Percentiles rank a stretch among this genome's conserved stretches.
Conservation (phyloP, 2,113 vertebrate genomes). For the Chamaetylas fuelleborni region DNA sequence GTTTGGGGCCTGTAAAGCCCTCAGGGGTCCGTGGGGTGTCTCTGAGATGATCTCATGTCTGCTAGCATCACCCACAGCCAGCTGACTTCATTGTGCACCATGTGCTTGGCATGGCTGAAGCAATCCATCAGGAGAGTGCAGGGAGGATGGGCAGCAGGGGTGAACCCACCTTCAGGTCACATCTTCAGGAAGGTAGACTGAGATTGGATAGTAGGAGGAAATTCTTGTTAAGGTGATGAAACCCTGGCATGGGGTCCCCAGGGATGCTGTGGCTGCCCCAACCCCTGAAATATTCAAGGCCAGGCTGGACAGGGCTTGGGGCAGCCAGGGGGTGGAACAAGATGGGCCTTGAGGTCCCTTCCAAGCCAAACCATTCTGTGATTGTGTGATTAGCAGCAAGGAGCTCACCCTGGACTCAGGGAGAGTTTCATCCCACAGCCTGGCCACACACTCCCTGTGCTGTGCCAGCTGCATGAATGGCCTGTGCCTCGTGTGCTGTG, state of each 20-base stretch:
- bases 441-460: neutral
- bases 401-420: neutral
- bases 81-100: neutral
- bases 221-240: neutral
- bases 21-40: neutral
- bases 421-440: neutral
- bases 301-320: fast-evolving
- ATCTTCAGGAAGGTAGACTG: neutral
- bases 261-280: neutral
- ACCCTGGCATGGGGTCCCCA: neutral
- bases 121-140: neutral
- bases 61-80: neutral
- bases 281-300: neutral
- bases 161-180: neutral
- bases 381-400: neutral
- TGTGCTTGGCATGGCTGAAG: neutral
- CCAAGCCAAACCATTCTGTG: neutral
- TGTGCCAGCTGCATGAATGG: neutral
- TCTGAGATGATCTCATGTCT: neutral
- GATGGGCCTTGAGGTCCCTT: neutral
- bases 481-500: neutral
- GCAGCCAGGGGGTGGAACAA: fast-evolving
- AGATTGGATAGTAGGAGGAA: neutral
- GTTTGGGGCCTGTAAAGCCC: neutral
- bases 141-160: neutral